These are phyloP conservation scores for Sisor rabdophorus DNA, from an alignment of 2,113 vertebrate species.

Conservation along the genomic window DNA sequence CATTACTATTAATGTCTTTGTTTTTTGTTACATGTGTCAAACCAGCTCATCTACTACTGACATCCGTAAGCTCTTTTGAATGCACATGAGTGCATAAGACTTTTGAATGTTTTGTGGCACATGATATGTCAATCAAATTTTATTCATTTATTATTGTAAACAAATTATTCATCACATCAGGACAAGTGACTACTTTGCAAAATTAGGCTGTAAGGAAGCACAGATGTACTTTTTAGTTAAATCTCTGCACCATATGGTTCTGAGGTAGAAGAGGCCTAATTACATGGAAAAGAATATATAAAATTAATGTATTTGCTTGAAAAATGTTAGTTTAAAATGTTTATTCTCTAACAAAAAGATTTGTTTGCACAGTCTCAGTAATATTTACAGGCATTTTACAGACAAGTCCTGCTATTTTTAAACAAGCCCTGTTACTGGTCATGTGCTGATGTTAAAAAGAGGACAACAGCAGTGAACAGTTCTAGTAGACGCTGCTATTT, in stretches of 20 bases:
- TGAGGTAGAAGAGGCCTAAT: neutral
- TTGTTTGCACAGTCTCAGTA: neutral
- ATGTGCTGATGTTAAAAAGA: constrained; percentile 31
- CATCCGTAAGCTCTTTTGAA: too few species aligned
- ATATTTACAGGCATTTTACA: neutral
- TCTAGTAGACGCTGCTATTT: constrained; percentile 14
- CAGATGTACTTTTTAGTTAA: neutral
- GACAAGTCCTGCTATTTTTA: constrained; percentile 26
- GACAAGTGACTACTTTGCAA: neutral
- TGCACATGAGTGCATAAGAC: too few species aligned
- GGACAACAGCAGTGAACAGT: constrained; percentile 26
- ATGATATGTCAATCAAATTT: too few species aligned
- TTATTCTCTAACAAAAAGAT: neutral
- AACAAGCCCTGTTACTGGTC: constrained; percentile 7
- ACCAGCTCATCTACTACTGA: too few species aligned
- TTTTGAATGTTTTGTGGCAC: too few species aligned
- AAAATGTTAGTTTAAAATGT: neutral
- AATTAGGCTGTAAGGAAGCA: neutral
- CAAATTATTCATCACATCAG: too few species aligned
- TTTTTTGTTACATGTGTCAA: too few species aligned
- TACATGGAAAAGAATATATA: neutral
- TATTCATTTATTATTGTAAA: too few species aligned
- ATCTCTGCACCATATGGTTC: neutral
- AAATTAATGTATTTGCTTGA: neutral
- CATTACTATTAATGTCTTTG: too few species aligned